Percentiles rank a stretch among this genome's conserved stretches.
These are phyloP conservation scores for Fragum sueziense DNA, from an alignment of 2,888 invertebrate genomes.

Conservation along the genomic window DNA sequence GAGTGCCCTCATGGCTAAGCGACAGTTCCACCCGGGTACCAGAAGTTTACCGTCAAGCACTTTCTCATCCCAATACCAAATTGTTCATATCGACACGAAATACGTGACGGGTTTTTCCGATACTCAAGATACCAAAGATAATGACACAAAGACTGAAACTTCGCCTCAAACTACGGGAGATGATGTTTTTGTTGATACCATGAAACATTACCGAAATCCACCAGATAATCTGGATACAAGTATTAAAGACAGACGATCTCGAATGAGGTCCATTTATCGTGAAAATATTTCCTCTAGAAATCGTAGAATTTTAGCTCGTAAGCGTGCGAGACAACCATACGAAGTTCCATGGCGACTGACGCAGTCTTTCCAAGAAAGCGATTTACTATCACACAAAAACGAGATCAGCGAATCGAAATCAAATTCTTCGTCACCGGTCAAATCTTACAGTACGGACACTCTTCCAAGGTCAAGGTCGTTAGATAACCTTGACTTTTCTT, in stretches of 20 bases:
- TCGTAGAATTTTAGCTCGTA: constrained; percentile 59
- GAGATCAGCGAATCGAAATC: constrained; percentile 68
- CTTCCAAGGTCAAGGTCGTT: constrained; percentile 76
- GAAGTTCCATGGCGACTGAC: constrained; percentile 76
- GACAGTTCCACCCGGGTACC: constrained; percentile 15
- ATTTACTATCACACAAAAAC: constrained; percentile 53
- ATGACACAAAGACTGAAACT: constrained; percentile 2
- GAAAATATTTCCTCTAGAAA: constrained; percentile 50
- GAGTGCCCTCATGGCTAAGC: constrained; percentile 46
- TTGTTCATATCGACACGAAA: constrained; percentile 72
- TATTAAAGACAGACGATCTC: constrained; percentile 46
- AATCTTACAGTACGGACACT: constrained; percentile 56
- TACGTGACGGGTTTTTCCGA: constrained; percentile 72
- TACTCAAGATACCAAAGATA: constrained; percentile 34
- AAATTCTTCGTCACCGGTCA: constrained; percentile 70
- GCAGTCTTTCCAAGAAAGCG: constrained; percentile 69
- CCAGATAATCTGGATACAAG: constrained; percentile 57
- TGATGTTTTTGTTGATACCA: constrained; percentile 46
- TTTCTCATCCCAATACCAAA: constrained; percentile 61
- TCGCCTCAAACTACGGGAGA: constrained; percentile 25
- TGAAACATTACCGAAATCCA: constrained; percentile 53
- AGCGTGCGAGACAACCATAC: constrained; percentile 70
- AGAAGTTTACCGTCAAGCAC: constrained; percentile 36
- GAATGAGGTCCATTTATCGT: constrained; percentile 49
- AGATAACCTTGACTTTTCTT: constrained; percentile 76